Evolutionary conservation across 2,113 vertebrate species (phyloP).

Genomic region (zebrafish (Danio rerio)): GRCz12tu NC_133176.1:42284501-42285000

Average conservation of each 20-base stretch:
- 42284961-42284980: slow-evolving; percentile 63
- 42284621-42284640: slow-evolving; percentile 72
- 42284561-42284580: slow-evolving; percentile 66
- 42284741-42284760: slow-evolving; percentile 63
- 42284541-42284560: slow-evolving; percentile 65
- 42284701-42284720: slow-evolving; percentile 53
- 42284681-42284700: slow-evolving; percentile 61
- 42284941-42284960: slow-evolving; percentile 66
- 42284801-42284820: slow-evolving; percentile 62
- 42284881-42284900: slow-evolving; percentile 25
- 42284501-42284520: slow-evolving; percentile 69
- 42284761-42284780: slow-evolving; percentile 61
- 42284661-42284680: slow-evolving; percentile 55
- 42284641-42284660: slow-evolving; percentile 57
- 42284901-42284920: slow-evolving; percentile 63
- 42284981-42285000: slow-evolving; percentile 53
- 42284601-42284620: slow-evolving; percentile 67
- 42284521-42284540: slow-evolving; percentile 76
- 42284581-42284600: slow-evolving; percentile 67
- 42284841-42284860: slow-evolving; percentile 47
- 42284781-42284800: slow-evolving; percentile 66
- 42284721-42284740: slow-evolving; percentile 62
- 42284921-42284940: slow-evolving; percentile 66
- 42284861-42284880: slow-evolving; percentile 44
- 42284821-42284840: not conserved